Evolutionary conservation across 2,113 vertebrate species (phyloP).

Genomic region (Propithecus coquereli): DNA sequence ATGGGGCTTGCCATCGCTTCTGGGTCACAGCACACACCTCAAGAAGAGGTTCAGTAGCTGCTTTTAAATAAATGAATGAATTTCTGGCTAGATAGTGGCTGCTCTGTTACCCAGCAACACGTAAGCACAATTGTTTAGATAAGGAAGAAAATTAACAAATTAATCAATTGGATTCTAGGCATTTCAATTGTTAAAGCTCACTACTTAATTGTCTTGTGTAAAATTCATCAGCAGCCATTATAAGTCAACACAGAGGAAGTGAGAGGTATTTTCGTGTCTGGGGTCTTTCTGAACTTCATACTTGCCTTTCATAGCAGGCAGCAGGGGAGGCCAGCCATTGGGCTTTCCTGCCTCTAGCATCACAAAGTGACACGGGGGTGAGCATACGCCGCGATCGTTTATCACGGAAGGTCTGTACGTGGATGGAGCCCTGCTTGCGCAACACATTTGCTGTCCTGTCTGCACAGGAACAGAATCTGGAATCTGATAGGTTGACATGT

Average conservation of each 20-base stretch:
- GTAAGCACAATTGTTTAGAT: neutral
- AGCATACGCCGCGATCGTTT: no score
- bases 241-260: neutral
- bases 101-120: neutral
- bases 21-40: neutral
- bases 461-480: neutral
- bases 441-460: neutral
- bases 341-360: neutral
- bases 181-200: neutral
- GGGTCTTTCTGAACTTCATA: neutral
- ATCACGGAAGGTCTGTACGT: accelerated
- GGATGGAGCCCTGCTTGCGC: neutral
- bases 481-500: neutral
- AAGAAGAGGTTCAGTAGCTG: neutral
- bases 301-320: neutral
- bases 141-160: neutral
- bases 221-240: neutral
- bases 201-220: neutral
- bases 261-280: neutral
- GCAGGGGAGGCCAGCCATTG: accelerated
- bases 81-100: neutral
- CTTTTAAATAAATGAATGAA: neutral
- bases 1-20: neutral
- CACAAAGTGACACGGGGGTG: no score
- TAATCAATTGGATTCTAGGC: neutral